Percentiles rank a stretch among this genome's conserved stretches.
Conservation (phyloP, 2,888 invertebrate genomes). For the Orchesella flavescens region DNA sequence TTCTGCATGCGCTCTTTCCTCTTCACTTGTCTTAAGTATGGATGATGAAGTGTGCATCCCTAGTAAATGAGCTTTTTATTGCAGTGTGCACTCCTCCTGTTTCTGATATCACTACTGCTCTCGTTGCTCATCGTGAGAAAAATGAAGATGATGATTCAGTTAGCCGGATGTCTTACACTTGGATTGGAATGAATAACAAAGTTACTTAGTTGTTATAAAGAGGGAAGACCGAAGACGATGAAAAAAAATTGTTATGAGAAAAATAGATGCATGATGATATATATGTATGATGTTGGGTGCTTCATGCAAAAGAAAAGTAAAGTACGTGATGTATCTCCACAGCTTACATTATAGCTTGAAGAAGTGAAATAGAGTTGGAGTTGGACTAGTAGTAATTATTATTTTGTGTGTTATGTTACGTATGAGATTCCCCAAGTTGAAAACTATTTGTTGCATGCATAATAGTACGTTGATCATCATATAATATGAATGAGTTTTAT, state of each 20-base stretch:
- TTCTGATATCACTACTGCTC: constrained; percentile 45
- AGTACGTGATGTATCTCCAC: background rate
- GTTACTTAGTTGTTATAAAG: background rate
- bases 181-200: constrained; percentile 7
- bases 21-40: constrained; percentile 35
- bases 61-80: background rate
- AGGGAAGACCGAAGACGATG: background rate
- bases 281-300: background rate
- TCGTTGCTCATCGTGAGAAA: constrained; percentile 63
- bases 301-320: background rate
- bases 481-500: background rate
- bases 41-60: background rate
- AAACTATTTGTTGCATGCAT: constrained; percentile 15
- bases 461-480: background rate
- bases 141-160: constrained; percentile 60
- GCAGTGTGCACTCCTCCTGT: background rate
- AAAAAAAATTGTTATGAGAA: constrained; percentile 19
- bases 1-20: constrained; percentile 42
- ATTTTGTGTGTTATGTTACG: too few species aligned
- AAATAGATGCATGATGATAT: background rate
- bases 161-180: constrained; percentile 53
- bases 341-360: too few species aligned
- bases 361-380: background rate
- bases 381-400: constrained; percentile 27
- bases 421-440: constrained; percentile 20